Conservation (phyloP, 2,888 invertebrate genomes). For the Glyphotaelius pellucidus region DNA sequence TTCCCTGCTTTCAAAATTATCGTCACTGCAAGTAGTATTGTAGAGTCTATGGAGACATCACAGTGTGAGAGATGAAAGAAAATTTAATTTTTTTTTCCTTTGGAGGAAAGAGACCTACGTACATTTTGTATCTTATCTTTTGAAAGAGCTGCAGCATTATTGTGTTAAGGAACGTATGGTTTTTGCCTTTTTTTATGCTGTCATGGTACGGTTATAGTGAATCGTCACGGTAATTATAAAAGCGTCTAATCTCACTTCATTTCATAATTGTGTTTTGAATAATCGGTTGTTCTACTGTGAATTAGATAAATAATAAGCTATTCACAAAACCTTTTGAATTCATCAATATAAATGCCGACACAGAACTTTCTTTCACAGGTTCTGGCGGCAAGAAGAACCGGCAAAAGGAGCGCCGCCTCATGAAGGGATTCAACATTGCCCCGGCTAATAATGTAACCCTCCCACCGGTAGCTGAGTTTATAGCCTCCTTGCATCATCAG, state of each 20-base stretch:
- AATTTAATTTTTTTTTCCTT: no score
- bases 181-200: no score
- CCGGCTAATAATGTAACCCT: constrained; percentile 80
- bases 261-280: background rate
- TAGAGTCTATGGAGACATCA: no score
- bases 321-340: constrained; percentile 38
- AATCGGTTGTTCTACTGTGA: background rate
- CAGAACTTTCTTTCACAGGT: constrained; percentile 74
- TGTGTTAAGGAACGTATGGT: no score
- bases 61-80: no score
- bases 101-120: no score
- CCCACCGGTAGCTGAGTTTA: constrained; percentile 88
- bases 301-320: background rate
- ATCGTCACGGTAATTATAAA: no score
- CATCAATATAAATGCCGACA: constrained; percentile 65
- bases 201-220: no score
- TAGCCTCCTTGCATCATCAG: constrained; percentile 84
- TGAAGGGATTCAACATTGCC: constrained; percentile 96
- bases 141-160: no score
- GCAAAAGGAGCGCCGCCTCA: constrained; percentile 92
- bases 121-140: no score
- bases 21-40: no score
- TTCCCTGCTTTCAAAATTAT: no score
- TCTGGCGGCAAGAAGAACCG: constrained; percentile 95
- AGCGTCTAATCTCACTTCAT: background rate